Base-by-base conservation (phyloP, 1,140 invertebrate species). In the Galleria mellonella region DNA sequence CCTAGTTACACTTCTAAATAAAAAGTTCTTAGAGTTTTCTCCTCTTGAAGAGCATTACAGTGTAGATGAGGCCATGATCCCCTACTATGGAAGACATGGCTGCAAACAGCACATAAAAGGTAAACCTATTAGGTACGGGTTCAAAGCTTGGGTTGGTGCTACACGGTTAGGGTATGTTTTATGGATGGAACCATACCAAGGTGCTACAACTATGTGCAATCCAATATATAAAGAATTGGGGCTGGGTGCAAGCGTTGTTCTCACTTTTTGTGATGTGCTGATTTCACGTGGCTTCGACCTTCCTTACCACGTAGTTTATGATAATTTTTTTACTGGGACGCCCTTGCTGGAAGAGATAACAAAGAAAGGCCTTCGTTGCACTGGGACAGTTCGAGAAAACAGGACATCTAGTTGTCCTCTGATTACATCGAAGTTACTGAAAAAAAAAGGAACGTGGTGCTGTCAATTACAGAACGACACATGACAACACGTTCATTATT, bases 31-130 rank as follows among this genome's bases (percentile, higher is more conserved):
- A n/a, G n/a, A n/a, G n/a, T n/a, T n/a, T n/a, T n/a, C n/a, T n/a
- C n/a, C n/a, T n/a, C n/a, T n/a, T n/a, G n/a, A n/a, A 54, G 51
- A 62, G 43, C 53, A 77, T 51, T 62, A 79, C 45, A 79, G 74
- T 31, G 72, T 88, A 47, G 83, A 88, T 76, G 87, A 88, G 65
- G 57, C 69, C 49, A 88, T 88, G 85, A 70, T 88, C 17, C 78
- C 77, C 40, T 88, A 87, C 59, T 87, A 78, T 76, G 87, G 85
- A 37, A 60, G 66, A 56, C 82, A 75, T n/a, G n/a, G n/a, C n/a
- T n/a, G n/a, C n/a, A n/a, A n/a, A n/a, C n/a, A n/a, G n/a, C n/a
- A n/a, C n/a, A n/a, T n/a, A n/a, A n/a, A n/a, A n/a, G n/a, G n/a
- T n/a, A n/a, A n/a, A n/a, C n/a, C n/a, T n/a, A n/a, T 88, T 49